Evolutionary conservation across 2,113 vertebrate species (phyloP).

Genomic region (Clarias gariepinus): DNA sequence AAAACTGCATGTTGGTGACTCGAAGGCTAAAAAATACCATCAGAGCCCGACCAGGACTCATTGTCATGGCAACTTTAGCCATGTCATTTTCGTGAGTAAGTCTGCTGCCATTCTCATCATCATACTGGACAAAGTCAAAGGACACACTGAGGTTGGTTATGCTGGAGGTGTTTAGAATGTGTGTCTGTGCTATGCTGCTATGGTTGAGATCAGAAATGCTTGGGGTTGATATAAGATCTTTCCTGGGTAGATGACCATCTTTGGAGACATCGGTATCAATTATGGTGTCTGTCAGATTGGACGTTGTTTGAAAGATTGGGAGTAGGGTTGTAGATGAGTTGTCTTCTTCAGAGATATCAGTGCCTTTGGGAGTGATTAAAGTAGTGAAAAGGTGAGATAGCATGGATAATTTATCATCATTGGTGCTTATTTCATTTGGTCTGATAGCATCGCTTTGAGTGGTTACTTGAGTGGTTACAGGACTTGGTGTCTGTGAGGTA

Average conservation of each 20-base stretch:
- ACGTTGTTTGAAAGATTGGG: slow-evolving; percentile 38
- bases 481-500: not conserved
- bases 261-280: not conserved
- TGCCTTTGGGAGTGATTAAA: slow-evolving; percentile 2
- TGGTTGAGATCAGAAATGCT: slow-evolving; percentile 10
- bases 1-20: slow-evolving; percentile 97
- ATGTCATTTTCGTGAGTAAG: slow-evolving; percentile 59
- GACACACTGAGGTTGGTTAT: slow-evolving; percentile 58
- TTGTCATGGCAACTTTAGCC: slow-evolving; percentile 59
- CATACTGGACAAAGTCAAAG: slow-evolving; percentile 64
- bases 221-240: slow-evolving; percentile 4
- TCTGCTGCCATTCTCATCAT: slow-evolving; percentile 61
- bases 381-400: not conserved
- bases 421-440: slow-evolving; percentile 7
- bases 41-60: slow-evolving; percentile 70
- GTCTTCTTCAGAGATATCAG: slow-evolving; percentile 26
- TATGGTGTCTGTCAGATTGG: slow-evolving; percentile 16
- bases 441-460: slow-evolving; percentile 9
- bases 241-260: not conserved
- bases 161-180: not conserved
- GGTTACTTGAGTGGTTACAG: not conserved
- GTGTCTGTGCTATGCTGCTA: slow-evolving; percentile 11
- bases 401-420: slow-evolving; percentile 13
- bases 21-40: slow-evolving; percentile 94
- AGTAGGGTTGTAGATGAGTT: not conserved